Base-by-base conservation (phyloP, 1,140 invertebrate genomes). In the Eurosta solidaginis region DNA sequence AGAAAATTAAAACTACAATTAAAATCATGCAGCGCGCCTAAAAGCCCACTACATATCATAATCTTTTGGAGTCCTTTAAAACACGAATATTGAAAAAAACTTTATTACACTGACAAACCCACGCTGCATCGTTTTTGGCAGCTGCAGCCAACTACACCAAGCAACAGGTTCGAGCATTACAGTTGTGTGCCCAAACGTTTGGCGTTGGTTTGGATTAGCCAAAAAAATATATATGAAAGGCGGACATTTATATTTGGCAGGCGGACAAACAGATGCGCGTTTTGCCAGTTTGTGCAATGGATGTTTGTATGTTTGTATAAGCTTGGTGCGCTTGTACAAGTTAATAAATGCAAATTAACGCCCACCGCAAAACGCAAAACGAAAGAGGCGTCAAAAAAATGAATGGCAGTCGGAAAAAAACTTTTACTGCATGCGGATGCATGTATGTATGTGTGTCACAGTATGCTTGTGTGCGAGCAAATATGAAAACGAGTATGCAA, bases 331-430 rank as follows among this genome's bases (percentile, higher is more conserved):
- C 47, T 74, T 74, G 82, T 83, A 85, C 83, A 82, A 82, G 81
- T 82, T 83, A 84, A 85, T 85, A 84, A 85, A 84, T 84, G 83
- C 82, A 84, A 84, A 84, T 84, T 81, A 82, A 83, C 80, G 80
- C 80, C 81, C 36, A 68, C 59, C 33, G 17, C 59, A 42, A n/a
- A 68, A 68, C 33, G 59, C 1, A 33, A 59, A 29, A 17, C 27
- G 54, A 22, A 36, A 2, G 33, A 36, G 9, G 14, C n/a, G 59
- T 17, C n/a, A n/a, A 68, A 36, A 10, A 52, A 12, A 17, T n/a
- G 27, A 52, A 52, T n/a, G n/a, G n/a, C n/a, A n/a, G n/a, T n/a
- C n/a, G n/a, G 27, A 68, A 52, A 52, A 12, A 25, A 22, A 52
- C 9, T 14, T 25, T 12, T 33, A 33, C 3, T 25, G 54, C 9